Evolutionary conservation across 2,888 invertebrate genomes (phyloP).

Genomic region (Heliconius charithonia): DNA sequence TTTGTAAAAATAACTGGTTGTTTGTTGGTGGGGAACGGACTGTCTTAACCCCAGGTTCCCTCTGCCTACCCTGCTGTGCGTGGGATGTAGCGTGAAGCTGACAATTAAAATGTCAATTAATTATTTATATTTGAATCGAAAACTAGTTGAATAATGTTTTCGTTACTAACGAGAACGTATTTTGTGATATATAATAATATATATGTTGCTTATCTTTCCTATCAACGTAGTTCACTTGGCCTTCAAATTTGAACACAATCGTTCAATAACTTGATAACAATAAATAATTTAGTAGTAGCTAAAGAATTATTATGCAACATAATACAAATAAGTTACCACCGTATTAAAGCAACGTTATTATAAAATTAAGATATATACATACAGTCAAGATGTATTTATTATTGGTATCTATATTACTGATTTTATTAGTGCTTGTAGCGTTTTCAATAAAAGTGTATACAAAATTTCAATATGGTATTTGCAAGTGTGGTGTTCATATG

Average conservation of each 20-base stretch:
- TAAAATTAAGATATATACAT: neutral
- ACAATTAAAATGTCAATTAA: too few species aligned
- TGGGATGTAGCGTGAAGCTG: too few species aligned
- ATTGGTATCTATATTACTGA: neutral
- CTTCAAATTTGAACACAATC: neutral
- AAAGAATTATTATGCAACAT: neutral
- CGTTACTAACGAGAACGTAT: neutral
- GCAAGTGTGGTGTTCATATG: conserved; percentile 6
- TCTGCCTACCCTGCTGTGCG: too few species aligned
- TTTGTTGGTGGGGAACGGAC: too few species aligned
- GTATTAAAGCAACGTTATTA: neutral
- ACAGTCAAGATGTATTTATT: neutral
- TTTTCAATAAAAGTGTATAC: conserved; percentile 14
- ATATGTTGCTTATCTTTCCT: conserved; percentile 4
- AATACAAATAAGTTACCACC: neutral
- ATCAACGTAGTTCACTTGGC: neutral
- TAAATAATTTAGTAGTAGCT: neutral
- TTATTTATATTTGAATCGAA: neutral
- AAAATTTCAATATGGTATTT: neutral
- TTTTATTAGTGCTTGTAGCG: neutral
- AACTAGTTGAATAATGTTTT: too few species aligned
- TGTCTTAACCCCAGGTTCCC: too few species aligned
- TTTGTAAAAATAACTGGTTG: too few species aligned
- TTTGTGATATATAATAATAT: neutral
- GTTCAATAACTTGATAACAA: neutral